A percentile compares a stretch with the other conserved stretches of the same genome.
These are phyloP conservation scores for Mimachlamys varia DNA, from an alignment of 2,888 invertebrate species.

Conservation along the genomic window DNA sequence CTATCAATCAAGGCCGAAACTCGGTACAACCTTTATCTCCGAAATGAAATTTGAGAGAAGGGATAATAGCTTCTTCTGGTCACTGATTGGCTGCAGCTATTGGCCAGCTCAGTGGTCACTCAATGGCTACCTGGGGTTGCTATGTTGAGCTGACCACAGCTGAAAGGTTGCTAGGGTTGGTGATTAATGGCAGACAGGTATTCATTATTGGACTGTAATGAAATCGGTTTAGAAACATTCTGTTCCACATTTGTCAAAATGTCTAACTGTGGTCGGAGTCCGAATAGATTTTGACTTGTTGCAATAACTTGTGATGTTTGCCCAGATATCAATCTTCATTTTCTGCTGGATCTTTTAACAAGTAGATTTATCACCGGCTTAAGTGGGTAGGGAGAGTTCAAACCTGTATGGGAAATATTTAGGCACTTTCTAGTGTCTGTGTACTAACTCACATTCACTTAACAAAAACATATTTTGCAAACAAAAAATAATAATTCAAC, in stretches of 20 bases:
- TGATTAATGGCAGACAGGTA: not conserved
- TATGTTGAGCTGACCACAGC: slow-evolving; percentile 8
- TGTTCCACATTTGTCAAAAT: slow-evolving; percentile 33
- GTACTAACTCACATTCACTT: not conserved
- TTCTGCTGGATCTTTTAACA: slow-evolving; percentile 23
- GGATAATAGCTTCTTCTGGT: not conserved
- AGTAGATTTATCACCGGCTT: slow-evolving; percentile 16
- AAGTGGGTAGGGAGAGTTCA: slow-evolving; percentile 15
- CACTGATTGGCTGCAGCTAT: not conserved
- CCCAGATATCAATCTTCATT: not conserved
- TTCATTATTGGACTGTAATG: not conserved
- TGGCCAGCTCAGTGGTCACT: slow-evolving; percentile 9
- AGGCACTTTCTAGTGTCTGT: not conserved
- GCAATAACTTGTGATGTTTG: slow-evolving; percentile 28
- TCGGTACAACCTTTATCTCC: not conserved
- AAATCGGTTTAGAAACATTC: not conserved
- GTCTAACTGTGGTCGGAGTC: not conserved
- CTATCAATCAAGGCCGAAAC: not conserved
- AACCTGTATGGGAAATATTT: not conserved
- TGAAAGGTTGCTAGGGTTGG: slow-evolving; percentile 1
- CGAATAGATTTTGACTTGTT: slow-evolving; percentile 22
- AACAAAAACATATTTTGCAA: too few species aligned
- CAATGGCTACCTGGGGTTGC: slow-evolving; percentile 5
- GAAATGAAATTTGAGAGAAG: slow-evolving; percentile 1
- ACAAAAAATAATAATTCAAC: too few species aligned